Percentiles rank a stretch among this genome's conserved stretches.
Evolutionary conservation across 2,113 vertebrate genomes (phyloP).

Genomic region (Salvator merianae): DNA sequence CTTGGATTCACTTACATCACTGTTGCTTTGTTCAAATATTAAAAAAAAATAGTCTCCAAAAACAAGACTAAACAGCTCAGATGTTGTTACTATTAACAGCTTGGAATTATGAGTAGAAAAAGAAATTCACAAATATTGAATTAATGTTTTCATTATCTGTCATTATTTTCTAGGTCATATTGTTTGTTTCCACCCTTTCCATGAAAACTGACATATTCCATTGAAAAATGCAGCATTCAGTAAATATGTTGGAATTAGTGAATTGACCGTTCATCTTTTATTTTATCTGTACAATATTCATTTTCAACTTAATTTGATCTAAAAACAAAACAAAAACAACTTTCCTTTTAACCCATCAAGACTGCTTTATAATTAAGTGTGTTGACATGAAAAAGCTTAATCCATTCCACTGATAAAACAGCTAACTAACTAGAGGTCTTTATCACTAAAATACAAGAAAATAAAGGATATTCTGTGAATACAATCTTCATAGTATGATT

Average conservation of each 20-base stretch:
- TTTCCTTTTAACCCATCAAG: slow-evolving; percentile 57
- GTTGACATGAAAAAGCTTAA: slow-evolving; percentile 61
- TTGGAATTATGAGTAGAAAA: slow-evolving; percentile 39
- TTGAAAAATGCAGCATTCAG: slow-evolving; percentile 64
- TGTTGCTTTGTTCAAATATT: neutral
- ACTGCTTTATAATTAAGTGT: slow-evolving; percentile 70
- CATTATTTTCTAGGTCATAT: slow-evolving; percentile 65
- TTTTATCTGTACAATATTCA: slow-evolving; percentile 56
- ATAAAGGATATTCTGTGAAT: slow-evolving; percentile 40
- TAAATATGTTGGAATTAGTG: slow-evolving; percentile 69
- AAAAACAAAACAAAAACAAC: neutral
- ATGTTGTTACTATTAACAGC: slow-evolving; percentile 10
- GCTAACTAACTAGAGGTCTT: slow-evolving; percentile 32
- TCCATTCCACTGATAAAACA: slow-evolving; percentile 61
- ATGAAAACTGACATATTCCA: slow-evolving; percentile 52
- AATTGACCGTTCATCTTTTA: slow-evolving; percentile 55
- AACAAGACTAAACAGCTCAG: neutral
- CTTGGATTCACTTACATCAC: neutral
- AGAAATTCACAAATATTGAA: slow-evolving; percentile 56
- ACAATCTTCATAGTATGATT: slow-evolving; percentile 24
- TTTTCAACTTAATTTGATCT: slow-evolving; percentile 60
- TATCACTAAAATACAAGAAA: slow-evolving; percentile 29
- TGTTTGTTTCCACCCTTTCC: slow-evolving; percentile 13
- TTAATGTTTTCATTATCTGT: slow-evolving; percentile 36
- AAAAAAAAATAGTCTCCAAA: neutral